phyloP scores from a whole-genome alignment of 2,113 vertebrate genomes.

The Malurus cyaneus region DNA sequence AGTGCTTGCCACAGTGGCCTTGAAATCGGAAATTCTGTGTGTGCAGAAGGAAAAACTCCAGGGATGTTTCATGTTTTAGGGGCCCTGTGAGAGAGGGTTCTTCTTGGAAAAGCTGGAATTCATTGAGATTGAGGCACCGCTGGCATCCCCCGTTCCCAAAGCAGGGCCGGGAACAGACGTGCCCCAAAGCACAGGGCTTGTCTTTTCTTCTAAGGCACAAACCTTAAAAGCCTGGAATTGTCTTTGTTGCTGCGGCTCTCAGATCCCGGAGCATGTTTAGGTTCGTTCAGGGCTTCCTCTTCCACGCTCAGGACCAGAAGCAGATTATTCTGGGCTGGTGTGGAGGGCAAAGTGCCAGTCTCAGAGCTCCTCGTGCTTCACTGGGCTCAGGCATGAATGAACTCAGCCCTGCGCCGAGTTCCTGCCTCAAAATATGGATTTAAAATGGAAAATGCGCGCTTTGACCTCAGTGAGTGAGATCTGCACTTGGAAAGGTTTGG shows the following conservation, averaged over 20 bases:
- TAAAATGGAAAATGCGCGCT: not conserved
- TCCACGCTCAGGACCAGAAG: not conserved
- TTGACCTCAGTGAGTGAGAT: not conserved
- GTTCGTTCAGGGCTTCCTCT: not conserved
- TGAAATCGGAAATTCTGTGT: not conserved
- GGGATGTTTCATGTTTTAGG: not conserved
- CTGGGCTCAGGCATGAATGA: not conserved
- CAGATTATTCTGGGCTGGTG: not conserved
- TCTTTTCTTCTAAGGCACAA: not conserved
- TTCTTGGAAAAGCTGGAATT: not conserved
- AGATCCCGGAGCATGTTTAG: not conserved
- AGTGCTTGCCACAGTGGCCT: not conserved
- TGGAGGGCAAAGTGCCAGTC: not conserved
- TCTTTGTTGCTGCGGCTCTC: not conserved
- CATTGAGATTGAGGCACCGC: not conserved
- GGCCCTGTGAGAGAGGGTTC: not conserved
- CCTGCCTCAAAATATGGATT: not conserved
- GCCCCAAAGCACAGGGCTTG: not conserved
- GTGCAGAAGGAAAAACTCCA: not conserved
- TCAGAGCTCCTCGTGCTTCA: not conserved
- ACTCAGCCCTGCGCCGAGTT: not conserved
- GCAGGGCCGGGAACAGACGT: not conserved
- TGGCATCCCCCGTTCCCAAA: not conserved
- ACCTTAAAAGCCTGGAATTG: not conserved
- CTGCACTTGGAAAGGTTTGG: not conserved